Evolutionary conservation across 2,113 vertebrate species (phyloP).

Genomic region (Boleophthalmus pectinirostris): DNA sequence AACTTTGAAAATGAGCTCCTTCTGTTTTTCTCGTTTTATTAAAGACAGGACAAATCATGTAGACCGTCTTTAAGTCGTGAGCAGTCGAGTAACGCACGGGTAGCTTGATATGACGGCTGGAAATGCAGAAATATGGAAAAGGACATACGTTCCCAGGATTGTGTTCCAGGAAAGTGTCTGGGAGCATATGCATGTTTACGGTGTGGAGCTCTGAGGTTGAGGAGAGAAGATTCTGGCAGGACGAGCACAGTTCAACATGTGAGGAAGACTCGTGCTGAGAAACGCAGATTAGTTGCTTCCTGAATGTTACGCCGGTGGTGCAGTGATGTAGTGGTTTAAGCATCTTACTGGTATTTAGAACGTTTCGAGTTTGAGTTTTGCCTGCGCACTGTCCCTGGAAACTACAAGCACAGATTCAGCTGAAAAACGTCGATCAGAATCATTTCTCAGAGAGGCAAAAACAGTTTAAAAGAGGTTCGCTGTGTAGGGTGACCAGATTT

Average conservation of each 20-base stretch:
- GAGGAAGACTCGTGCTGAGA: background rate
- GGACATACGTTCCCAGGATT: constrained; percentile 30
- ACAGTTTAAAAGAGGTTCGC: no score
- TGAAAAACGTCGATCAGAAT: no score
- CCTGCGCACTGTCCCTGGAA: background rate
- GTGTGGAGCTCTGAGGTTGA: background rate
- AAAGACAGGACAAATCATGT: no score
- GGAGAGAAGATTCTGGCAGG: background rate
- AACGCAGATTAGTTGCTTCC: constrained; percentile 7
- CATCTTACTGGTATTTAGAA: no score
- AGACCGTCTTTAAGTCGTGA: background rate
- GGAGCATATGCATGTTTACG: constrained; percentile 34
- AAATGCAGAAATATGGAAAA: constrained; percentile 42
- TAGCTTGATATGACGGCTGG: constrained; percentile 30
- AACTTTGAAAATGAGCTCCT: no score
- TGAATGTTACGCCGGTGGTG: background rate
- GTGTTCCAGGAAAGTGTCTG: constrained; percentile 53
- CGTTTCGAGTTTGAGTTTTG: background rate
- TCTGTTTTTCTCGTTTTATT: no score
- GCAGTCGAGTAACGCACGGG: constrained; percentile 33
- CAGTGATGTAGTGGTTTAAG: background rate
- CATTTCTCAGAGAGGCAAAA: no score
- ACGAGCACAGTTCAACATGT: constrained; percentile 2
- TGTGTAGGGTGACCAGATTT: no score
- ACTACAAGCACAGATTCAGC: no score